phyloP scores from a whole-genome alignment of 2,113 vertebrate genomes.

The Antechinus stuartii region DNA sequence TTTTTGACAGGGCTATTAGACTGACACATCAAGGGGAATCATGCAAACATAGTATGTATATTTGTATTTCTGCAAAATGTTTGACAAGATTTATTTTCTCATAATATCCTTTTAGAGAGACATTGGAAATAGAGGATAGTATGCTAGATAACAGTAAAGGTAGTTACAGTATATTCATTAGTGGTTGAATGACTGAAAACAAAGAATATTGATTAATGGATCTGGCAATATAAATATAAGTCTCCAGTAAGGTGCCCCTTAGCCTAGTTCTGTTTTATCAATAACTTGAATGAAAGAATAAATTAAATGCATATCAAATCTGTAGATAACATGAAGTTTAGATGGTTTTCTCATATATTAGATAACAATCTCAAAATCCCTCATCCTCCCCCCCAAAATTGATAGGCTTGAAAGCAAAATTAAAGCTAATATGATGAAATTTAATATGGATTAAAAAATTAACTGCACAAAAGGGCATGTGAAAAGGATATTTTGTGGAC shows the following conservation, averaged over 20 bases:
- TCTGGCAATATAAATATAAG: not conserved
- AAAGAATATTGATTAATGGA: not conserved
- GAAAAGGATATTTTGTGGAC: not conserved
- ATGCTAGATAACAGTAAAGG: not conserved
- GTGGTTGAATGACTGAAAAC: not conserved
- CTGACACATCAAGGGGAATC: not conserved
- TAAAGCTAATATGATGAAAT: not conserved
- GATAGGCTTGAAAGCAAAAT: not conserved
- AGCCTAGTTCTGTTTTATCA: not conserved
- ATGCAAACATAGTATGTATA: not conserved
- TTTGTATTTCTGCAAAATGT: not conserved
- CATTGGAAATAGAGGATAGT: not conserved
- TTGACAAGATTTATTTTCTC: not conserved
- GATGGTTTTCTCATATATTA: not conserved
- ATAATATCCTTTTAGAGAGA: not conserved
- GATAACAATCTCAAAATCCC: not conserved
- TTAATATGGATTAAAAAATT: not conserved
- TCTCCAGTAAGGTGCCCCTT: not conserved
- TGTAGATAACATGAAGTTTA: not conserved
- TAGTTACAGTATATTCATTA: not conserved
- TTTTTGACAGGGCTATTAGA: not conserved
- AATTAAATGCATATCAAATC: not conserved
- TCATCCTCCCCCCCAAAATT: not conserved
- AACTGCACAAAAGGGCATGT: not conserved
- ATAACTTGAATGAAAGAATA: not conserved